Percentiles rank a stretch among this genome's conserved stretches.
phyloP scores from a whole-genome alignment of 2,113 vertebrate genomes.

The Xiphophorus maculatus region DNA sequence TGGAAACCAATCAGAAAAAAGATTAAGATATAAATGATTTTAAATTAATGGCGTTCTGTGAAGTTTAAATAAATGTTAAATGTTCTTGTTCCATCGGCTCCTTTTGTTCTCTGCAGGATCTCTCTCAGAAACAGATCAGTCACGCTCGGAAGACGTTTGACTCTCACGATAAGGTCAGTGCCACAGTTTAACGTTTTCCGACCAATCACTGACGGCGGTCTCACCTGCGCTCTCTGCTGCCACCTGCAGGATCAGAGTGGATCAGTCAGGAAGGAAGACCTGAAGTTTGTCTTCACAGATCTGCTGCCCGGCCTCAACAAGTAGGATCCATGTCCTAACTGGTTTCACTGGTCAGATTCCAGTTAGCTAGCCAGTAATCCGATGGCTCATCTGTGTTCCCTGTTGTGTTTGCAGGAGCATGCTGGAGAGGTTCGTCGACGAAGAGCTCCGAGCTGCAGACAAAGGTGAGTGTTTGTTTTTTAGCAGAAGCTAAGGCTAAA shows the following conservation, averaged over 20 bases:
- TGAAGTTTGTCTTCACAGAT: constrained; percentile 68
- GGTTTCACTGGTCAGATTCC: background rate
- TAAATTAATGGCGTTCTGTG: no score
- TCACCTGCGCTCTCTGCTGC: background rate
- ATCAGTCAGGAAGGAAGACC: constrained; percentile 58
- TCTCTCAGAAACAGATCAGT: constrained; percentile 66
- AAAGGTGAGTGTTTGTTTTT: constrained; percentile 46
- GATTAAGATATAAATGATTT: no score
- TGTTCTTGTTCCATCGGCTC: background rate
- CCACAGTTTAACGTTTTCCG: background rate
- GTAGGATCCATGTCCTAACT: constrained; percentile 39
- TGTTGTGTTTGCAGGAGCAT: constrained; percentile 61
- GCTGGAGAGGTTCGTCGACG: constrained; percentile 73
- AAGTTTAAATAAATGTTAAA: no score
- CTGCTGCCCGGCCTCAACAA: constrained; percentile 72
- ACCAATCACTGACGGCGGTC: constrained; percentile 7
- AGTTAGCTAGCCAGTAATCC: background rate
- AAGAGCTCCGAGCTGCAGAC: constrained; percentile 72
- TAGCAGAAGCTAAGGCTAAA: no score
- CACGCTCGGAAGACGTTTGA: constrained; percentile 73
- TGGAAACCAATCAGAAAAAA: no score
- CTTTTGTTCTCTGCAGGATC: constrained; percentile 54
- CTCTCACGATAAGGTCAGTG: constrained; percentile 70
- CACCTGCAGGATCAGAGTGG: constrained; percentile 66
- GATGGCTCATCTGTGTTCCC: no score